phyloP scores from a whole-genome alignment of 1,140 invertebrate species.

The Archegozetes longisetosus region DNA sequence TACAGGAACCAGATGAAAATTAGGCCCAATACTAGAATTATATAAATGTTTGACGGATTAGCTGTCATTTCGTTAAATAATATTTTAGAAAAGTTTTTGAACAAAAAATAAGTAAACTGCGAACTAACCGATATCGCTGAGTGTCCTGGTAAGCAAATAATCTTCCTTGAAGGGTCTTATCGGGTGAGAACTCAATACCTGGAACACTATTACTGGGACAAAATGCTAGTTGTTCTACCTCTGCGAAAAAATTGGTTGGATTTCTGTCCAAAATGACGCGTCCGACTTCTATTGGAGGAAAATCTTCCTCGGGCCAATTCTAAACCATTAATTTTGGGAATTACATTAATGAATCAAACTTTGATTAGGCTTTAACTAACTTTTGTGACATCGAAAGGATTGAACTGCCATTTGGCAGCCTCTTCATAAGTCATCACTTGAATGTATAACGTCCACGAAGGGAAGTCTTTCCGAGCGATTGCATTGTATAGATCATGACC shows the following conservation, averaged over 20 bases:
- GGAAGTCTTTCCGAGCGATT: constrained; percentile 59
- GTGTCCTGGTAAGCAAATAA: constrained; percentile 89
- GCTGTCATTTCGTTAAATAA: background rate
- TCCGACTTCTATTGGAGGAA: constrained; percentile 77
- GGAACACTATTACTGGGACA: constrained; percentile 78
- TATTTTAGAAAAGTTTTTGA: background rate
- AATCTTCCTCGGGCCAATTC: constrained; percentile 38
- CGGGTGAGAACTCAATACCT: constrained; percentile 74
- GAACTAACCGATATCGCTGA: constrained; percentile 78
- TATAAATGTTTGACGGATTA: too few relatives aligned
- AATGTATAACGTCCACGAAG: constrained; percentile 60
- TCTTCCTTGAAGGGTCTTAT: constrained; percentile 75
- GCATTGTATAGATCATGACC: constrained; percentile 76
- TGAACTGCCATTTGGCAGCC: constrained; percentile 46
- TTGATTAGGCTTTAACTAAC: too few relatives aligned
- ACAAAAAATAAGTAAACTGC: too few relatives aligned
- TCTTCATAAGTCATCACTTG: constrained; percentile 41
- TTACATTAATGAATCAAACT: too few relatives aligned
- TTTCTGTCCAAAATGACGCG: constrained; percentile 73
- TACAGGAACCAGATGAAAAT: constrained; percentile 80
- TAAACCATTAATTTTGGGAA: constrained; percentile 19
- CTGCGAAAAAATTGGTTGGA: constrained; percentile 80
- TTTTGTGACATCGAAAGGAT: constrained; percentile 86
- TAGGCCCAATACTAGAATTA: constrained; percentile 50
- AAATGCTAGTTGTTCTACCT: constrained; percentile 85